phyloP scores from a whole-genome alignment of 2,113 vertebrate species.

The Notechis scutatus region DNA sequence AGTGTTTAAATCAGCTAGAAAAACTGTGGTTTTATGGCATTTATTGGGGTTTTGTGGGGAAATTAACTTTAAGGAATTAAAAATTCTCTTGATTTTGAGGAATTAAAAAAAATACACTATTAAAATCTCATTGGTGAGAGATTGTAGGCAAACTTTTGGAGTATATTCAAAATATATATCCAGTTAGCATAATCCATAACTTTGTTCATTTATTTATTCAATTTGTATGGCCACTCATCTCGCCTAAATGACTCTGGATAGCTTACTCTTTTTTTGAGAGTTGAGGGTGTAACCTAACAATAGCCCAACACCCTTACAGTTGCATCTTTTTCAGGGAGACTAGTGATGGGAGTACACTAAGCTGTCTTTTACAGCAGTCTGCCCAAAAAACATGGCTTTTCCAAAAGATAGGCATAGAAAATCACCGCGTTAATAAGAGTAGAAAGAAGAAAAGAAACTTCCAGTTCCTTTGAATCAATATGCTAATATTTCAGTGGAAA shows the following conservation, averaged over 20 bases:
- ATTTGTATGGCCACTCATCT: not conserved
- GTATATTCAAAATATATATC: not conserved
- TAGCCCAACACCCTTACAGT: not conserved
- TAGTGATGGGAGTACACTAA: not conserved
- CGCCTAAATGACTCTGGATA: not conserved
- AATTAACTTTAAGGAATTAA: not conserved
- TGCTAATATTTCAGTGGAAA: not conserved
- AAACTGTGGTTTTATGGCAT: not conserved
- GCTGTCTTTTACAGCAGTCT: not conserved
- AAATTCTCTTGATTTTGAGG: not conserved
- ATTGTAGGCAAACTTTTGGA: not conserved
- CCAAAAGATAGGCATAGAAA: not conserved
- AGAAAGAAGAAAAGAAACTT: not conserved
- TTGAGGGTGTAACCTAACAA: not conserved
- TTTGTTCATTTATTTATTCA: not conserved
- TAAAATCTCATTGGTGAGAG: not conserved
- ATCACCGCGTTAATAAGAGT: not conserved
- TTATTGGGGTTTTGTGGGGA: not conserved
- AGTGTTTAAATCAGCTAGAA: not conserved
- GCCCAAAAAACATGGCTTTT: not conserved
- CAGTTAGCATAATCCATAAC: not conserved
- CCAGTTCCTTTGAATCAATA: not conserved
- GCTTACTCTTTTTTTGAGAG: not conserved
- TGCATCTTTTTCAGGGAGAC: not conserved
- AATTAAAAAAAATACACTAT: not conserved